These are phyloP conservation scores for Phorcus lineatus DNA, from an alignment of 2,888 invertebrate species.

Conservation along the genomic window DNA sequence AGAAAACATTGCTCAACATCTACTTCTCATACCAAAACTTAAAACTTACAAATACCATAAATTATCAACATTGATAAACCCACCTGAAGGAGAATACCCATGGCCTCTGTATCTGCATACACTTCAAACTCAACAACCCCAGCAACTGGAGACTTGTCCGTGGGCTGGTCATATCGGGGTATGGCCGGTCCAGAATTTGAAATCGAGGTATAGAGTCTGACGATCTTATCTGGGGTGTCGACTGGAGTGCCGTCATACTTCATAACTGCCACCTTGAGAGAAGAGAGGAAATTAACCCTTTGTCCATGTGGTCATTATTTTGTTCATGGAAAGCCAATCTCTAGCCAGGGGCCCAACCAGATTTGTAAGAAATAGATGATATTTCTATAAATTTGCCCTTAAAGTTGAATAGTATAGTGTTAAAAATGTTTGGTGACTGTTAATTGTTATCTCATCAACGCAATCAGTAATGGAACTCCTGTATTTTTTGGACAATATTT, in stretches of 20 bases:
- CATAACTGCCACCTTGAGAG: conserved; percentile 86
- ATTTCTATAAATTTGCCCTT: too few species aligned
- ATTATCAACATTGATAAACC: conserved; percentile 24
- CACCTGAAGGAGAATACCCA: conserved; percentile 60
- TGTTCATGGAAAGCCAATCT: background rate
- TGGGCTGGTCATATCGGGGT: conserved; percentile 32
- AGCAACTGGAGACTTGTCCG: conserved; percentile 55
- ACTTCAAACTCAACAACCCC: conserved; percentile 69
- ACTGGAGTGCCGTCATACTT: conserved; percentile 89
- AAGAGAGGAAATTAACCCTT: background rate
- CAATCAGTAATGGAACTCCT: too few species aligned
- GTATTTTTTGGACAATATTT: too few species aligned
- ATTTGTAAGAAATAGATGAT: too few species aligned
- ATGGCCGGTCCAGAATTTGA: conserved; percentile 30
- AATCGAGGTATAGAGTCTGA: conserved; percentile 45
- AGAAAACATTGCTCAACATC: too few species aligned
- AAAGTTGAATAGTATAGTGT: too few species aligned
- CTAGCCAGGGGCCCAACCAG: too few species aligned
- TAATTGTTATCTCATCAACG: too few species aligned
- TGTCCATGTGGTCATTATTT: background rate
- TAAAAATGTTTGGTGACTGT: too few species aligned
- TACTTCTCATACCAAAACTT: too few species aligned
- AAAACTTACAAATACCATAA: too few species aligned
- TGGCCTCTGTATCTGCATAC: conserved; percentile 45
- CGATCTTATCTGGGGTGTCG: conserved; percentile 44